These are phyloP conservation scores for Diarsia mendica DNA, from an alignment of 2,888 invertebrate species.

Conservation along the genomic window DNA sequence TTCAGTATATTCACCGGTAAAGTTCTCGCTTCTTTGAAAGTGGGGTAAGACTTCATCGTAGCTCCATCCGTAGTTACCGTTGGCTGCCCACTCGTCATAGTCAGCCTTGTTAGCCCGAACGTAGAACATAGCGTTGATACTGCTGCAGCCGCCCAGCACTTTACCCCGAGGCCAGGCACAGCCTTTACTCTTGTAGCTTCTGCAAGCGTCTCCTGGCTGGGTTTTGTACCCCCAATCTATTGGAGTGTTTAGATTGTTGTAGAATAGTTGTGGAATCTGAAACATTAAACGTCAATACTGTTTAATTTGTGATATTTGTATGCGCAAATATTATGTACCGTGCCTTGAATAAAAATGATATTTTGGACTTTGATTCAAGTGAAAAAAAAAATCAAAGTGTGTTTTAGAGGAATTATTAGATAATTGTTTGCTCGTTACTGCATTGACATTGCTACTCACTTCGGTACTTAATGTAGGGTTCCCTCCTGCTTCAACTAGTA, in stretches of 20 bases:
- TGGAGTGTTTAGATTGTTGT: constrained; percentile 71
- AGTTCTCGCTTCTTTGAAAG: constrained; percentile 88
- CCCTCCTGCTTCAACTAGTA: constrained; percentile 91
- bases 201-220: constrained; percentile 83
- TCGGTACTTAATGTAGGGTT: constrained; percentile 89
- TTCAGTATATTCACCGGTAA: constrained; percentile 59
- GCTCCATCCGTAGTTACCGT: constrained; percentile 90
- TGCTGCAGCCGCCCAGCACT: constrained; percentile 90
- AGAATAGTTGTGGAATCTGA: constrained; percentile 77
- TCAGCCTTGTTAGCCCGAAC: constrained; percentile 89
- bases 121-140: constrained; percentile 91
- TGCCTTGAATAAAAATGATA: not conserved
- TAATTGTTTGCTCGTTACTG: not conserved
- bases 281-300: constrained; percentile 43
- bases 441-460: constrained; percentile 37
- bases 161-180: constrained; percentile 92
- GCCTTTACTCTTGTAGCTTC: constrained; percentile 78
- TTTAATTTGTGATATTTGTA: not conserved
- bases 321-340: too few species aligned
- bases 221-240: constrained; percentile 91
- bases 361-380: not conserved
- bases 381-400: not conserved
- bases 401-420: not conserved
- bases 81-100: constrained; percentile 89
- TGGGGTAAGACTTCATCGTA: constrained; percentile 88